phyloP scores from a whole-genome alignment of 2,113 vertebrate species.

The Paralichthys olivaceus region DNA sequence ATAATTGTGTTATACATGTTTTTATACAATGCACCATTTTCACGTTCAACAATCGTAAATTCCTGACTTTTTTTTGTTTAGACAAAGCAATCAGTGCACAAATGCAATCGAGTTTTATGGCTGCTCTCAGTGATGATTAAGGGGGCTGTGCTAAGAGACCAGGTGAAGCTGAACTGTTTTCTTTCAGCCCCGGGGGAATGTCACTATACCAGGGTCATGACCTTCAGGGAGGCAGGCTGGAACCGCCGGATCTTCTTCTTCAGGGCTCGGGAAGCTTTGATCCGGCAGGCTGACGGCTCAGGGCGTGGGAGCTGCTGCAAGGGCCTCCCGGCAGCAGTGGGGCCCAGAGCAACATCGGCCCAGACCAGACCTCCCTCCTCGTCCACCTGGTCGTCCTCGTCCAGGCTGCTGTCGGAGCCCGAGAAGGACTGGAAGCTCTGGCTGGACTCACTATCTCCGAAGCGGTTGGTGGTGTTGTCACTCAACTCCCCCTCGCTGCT shows the following conservation, averaged over 20 bases:
- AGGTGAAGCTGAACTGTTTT: slow-evolving; percentile 26
- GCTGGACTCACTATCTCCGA: slow-evolving; percentile 91
- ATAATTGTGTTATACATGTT: slow-evolving; percentile 48
- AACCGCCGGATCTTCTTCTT: slow-evolving; percentile 95
- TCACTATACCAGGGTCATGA: slow-evolving; percentile 94
- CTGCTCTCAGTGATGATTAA: slow-evolving; percentile 30
- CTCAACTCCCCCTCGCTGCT: slow-evolving; percentile 90
- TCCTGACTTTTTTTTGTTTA: slow-evolving; percentile 7
- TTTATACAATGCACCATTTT: slow-evolving; percentile 35
- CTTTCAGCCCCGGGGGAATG: slow-evolving; percentile 28
- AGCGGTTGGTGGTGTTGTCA: slow-evolving; percentile 88
- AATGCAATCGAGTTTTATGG: slow-evolving; percentile 23
- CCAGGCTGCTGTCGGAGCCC: slow-evolving; percentile 79
- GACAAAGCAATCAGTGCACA: slow-evolving; percentile 40
- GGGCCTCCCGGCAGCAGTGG: slow-evolving; percentile 64
- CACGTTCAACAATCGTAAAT: slow-evolving; percentile 10
- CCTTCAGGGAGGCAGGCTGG: slow-evolving; percentile 90
- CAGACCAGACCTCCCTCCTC: slow-evolving; percentile 82
- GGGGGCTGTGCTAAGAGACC: slow-evolving; percentile 24
- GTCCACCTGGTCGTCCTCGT: slow-evolving; percentile 76
- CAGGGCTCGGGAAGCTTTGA: slow-evolving; percentile 94
- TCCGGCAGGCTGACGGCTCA: slow-evolving; percentile 87
- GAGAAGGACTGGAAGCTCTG: slow-evolving; percentile 80
- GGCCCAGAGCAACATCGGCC: slow-evolving; percentile 78
- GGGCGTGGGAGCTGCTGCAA: slow-evolving; percentile 79